phyloP scores from a whole-genome alignment of 2,797 vertebrate species.

The Lepilemur septentrionalis region DNA sequence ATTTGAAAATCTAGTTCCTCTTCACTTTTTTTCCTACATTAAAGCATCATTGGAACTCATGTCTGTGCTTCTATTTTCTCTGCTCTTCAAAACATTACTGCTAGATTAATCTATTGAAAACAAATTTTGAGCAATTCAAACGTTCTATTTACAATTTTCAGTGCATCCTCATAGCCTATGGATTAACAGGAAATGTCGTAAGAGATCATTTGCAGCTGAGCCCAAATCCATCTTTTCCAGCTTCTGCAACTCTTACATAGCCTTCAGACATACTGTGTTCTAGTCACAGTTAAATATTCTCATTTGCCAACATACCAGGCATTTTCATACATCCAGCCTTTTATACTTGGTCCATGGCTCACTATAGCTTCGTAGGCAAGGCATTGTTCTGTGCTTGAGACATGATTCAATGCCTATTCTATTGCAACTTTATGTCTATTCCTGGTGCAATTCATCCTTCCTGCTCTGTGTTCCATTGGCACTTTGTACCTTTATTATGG shows the following conservation, averaged over 20 bases:
- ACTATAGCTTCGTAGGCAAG: neutral
- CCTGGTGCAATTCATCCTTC: neutral
- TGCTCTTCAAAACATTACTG: neutral
- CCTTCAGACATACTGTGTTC: neutral
- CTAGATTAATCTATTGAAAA: neutral
- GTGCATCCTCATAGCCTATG: neutral
- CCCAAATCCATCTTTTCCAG: neutral
- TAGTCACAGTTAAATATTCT: neutral
- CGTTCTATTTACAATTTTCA: neutral
- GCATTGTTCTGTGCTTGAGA: neutral
- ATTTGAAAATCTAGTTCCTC: neutral
- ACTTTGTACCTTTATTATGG: slow-evolving; percentile 28
- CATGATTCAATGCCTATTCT: neutral
- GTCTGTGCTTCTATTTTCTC: neutral
- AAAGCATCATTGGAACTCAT: neutral
- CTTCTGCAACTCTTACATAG: neutral
- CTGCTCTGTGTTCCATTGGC: neutral
- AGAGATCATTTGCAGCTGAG: neutral
- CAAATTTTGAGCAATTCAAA: neutral
- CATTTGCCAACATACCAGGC: neutral
- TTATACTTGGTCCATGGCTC: neutral
- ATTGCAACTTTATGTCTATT: neutral
- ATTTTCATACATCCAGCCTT: neutral
- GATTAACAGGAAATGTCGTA: neutral
- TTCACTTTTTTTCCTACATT: neutral